These are phyloP conservation scores for Lampropteryx suffumata DNA, from an alignment of 2,888 invertebrate species.

Conservation along the genomic window DNA sequence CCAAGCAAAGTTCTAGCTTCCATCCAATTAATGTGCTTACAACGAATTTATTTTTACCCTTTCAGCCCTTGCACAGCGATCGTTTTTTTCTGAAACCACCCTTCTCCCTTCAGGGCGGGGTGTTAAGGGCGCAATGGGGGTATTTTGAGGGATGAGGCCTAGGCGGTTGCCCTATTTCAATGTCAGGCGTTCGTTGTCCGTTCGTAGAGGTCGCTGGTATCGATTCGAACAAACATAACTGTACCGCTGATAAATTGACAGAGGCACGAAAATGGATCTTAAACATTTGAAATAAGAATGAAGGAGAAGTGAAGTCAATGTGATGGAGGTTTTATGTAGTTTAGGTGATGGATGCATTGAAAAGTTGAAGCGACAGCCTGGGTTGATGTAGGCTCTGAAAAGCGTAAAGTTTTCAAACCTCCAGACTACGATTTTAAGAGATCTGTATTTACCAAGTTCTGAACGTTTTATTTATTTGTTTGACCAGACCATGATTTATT, in stretches of 20 bases:
- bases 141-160: constrained; percentile 59
- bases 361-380: constrained; percentile 45
- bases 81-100: constrained; percentile 26
- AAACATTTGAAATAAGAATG: constrained; percentile 1
- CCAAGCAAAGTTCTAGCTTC: neutral
- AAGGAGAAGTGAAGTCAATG: constrained; percentile 6
- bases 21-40: constrained; percentile 23
- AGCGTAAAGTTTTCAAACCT: constrained; percentile 24
- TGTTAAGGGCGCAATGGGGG: constrained; percentile 51
- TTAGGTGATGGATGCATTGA: constrained; percentile 48
- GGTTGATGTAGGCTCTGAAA: constrained; percentile 42
- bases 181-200: constrained; percentile 77
- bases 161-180: constrained; percentile 61
- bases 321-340: constrained; percentile 21
- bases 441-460: no score
- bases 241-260: constrained; percentile 8
- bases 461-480: no score
- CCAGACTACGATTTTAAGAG: constrained; percentile 21
- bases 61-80: constrained; percentile 10
- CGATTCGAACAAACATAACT: constrained; percentile 31
- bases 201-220: constrained; percentile 65
- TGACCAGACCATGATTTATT: no score
- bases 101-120: constrained; percentile 35
- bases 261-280: constrained; percentile 31
- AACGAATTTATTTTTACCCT: constrained; percentile 15